phyloP scores from a whole-genome alignment of 2,888 invertebrate genomes.

The Amphipyra tragopoginis region DNA sequence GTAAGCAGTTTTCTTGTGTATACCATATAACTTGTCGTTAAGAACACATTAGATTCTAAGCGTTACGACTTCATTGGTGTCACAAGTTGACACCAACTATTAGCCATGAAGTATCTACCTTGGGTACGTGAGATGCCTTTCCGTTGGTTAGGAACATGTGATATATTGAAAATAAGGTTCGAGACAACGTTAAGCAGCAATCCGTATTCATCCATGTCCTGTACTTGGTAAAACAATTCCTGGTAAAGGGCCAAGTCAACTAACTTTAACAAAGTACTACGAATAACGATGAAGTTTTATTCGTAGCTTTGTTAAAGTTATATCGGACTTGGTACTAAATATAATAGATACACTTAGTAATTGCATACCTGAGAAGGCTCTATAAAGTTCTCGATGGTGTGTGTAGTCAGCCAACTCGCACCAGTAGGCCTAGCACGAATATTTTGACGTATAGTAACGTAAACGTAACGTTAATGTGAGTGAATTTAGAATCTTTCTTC shows the following conservation, averaged over 20 bases:
- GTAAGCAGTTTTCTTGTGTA: background rate
- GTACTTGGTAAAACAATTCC: constrained; percentile 19
- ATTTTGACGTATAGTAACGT: too few species aligned
- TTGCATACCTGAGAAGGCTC: too few species aligned
- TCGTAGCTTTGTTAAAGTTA: too few species aligned
- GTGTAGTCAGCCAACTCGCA: too few species aligned
- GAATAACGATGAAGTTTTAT: background rate
- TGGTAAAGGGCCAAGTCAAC: constrained; percentile 39
- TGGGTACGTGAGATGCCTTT: constrained; percentile 13
- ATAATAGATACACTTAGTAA: too few species aligned
- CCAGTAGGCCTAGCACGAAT: too few species aligned
- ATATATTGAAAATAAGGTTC: constrained; percentile 31
- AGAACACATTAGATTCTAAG: constrained; percentile 13
- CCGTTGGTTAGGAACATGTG: constrained; percentile 21
- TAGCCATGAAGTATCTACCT: constrained; percentile 8
- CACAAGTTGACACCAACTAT: constrained; percentile 20
- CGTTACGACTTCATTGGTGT: constrained; percentile 18
- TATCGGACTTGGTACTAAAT: too few species aligned
- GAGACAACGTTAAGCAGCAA: constrained; percentile 32
- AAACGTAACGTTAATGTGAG: too few species aligned
- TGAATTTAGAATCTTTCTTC: too few species aligned
- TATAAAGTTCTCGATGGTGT: too few species aligned
- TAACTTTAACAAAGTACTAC: constrained; percentile 1
- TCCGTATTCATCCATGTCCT: constrained; percentile 33
- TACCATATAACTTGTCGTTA: constrained; percentile 1